phyloP scores from a whole-genome alignment of 2,888 invertebrate species.

The Drosophila subquinaria region DNA sequence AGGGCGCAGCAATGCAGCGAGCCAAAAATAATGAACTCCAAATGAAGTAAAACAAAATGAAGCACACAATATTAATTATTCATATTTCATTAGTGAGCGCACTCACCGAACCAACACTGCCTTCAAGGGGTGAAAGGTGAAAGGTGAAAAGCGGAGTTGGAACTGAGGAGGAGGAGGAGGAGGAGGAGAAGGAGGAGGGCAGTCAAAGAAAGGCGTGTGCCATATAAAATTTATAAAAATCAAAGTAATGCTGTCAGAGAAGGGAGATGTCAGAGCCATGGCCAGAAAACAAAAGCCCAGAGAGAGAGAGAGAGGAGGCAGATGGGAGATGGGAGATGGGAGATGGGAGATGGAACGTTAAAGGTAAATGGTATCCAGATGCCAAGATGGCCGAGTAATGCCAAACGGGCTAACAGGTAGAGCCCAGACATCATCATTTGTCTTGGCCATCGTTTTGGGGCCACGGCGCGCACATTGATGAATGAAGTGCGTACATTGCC shows the following conservation, averaged over 20 bases:
- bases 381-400: conserved; percentile 9
- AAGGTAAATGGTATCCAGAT: conserved; percentile 15
- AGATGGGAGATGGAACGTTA: background rate
- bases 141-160: background rate
- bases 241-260: conserved; percentile 63
- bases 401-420: conserved; percentile 30
- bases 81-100: conserved; percentile 77
- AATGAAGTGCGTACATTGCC: conserved; percentile 71
- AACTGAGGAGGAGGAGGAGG: background rate
- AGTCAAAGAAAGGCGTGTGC: conserved; percentile 56
- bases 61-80: conserved; percentile 76
- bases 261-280: conserved; percentile 17
- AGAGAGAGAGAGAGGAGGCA: background rate
- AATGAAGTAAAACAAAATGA: conserved; percentile 77
- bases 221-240: conserved; percentile 78
- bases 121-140: conserved; percentile 12
- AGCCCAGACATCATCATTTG: conserved; percentile 70
- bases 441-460: conserved; percentile 53
- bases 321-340: conserved; percentile 14
- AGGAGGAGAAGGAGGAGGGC: background rate
- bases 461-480: conserved; percentile 70
- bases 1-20: conserved; percentile 49
- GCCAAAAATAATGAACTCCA: conserved; percentile 77
- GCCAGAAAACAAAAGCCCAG: conserved; percentile 18
- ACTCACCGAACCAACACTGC: conserved; percentile 33